Conservation (phyloP, 2,797 vertebrate genomes). For the Tolypeutes matacus region DNA sequence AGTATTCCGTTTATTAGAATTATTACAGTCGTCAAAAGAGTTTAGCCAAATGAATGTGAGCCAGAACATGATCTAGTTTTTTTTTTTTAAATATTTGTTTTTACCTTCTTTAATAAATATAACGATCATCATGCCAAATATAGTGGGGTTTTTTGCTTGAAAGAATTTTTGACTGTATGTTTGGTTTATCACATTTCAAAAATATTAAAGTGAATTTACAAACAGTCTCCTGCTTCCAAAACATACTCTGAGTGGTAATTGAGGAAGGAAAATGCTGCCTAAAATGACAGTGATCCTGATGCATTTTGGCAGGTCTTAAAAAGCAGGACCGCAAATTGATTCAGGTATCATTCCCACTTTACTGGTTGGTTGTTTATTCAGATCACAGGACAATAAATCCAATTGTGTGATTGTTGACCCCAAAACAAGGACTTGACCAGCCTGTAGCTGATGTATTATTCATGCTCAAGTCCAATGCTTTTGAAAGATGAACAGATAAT, state of each 20-base stretch:
- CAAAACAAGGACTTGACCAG: background rate
- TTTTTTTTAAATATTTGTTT: background rate
- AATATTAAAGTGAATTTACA: background rate
- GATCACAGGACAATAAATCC: background rate
- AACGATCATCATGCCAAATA: background rate
- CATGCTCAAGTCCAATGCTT: background rate
- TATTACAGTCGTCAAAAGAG: background rate
- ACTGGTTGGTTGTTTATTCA: background rate
- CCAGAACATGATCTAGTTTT: background rate
- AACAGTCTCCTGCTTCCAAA: background rate
- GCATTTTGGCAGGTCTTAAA: background rate
- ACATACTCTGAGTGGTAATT: background rate
- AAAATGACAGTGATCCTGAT: background rate
- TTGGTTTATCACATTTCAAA: slow-evolving; percentile 41
- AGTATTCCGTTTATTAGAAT: background rate
- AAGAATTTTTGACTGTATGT: background rate
- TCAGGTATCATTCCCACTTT: too few relatives aligned
- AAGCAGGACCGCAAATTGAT: background rate
- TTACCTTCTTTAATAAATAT: background rate
- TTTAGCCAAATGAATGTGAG: background rate
- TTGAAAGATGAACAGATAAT: background rate
- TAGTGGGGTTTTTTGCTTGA: background rate
- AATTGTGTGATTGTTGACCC: background rate
- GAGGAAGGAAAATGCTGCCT: background rate
- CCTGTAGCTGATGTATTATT: background rate